These are phyloP conservation scores for Amblyteles armatorius DNA, from an alignment of 2,888 invertebrate genomes.

Conservation along the genomic window DNA sequence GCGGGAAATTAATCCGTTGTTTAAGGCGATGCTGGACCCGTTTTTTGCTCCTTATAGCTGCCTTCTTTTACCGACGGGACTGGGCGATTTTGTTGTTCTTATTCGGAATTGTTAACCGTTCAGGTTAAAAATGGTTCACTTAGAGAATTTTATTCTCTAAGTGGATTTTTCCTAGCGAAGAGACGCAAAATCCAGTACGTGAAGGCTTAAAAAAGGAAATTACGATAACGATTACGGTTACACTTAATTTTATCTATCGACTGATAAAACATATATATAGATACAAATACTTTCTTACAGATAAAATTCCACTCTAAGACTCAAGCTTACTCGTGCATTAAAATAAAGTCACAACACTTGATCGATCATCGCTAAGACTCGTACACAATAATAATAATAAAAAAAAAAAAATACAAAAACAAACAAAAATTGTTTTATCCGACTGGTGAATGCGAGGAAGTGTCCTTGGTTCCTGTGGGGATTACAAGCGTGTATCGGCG, in stretches of 20 bases:
- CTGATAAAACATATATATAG: slow-evolving; percentile 14
- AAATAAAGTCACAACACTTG: slow-evolving; percentile 29
- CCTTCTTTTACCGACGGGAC: too few species aligned
- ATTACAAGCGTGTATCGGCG: background rate
- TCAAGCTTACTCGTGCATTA: slow-evolving; percentile 32
- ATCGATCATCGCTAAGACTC: slow-evolving; percentile 21
- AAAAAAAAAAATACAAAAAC: slow-evolving; percentile 64
- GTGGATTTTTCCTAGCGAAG: too few species aligned
- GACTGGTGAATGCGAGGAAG: slow-evolving; percentile 45
- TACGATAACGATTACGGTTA: too few species aligned
- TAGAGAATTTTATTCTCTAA: too few species aligned
- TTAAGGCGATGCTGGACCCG: too few species aligned
- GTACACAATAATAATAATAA: slow-evolving; percentile 57
- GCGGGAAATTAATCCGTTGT: background rate
- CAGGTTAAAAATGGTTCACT: background rate
- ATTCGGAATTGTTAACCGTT: background rate
- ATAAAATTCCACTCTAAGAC: slow-evolving; percentile 10
- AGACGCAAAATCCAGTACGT: background rate
- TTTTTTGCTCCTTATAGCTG: too few species aligned
- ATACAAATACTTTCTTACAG: slow-evolving; percentile 34
- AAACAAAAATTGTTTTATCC: slow-evolving; percentile 15
- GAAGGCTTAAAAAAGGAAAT: too few species aligned
- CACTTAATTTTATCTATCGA: background rate
- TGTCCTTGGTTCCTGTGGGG: slow-evolving; percentile 41
- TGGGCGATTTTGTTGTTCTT: too few species aligned